Percentiles rank a stretch among this genome's conserved stretches.
phyloP scores from a whole-genome alignment of 1,140 invertebrate genomes.

The Drosophila kohkoa region DNA sequence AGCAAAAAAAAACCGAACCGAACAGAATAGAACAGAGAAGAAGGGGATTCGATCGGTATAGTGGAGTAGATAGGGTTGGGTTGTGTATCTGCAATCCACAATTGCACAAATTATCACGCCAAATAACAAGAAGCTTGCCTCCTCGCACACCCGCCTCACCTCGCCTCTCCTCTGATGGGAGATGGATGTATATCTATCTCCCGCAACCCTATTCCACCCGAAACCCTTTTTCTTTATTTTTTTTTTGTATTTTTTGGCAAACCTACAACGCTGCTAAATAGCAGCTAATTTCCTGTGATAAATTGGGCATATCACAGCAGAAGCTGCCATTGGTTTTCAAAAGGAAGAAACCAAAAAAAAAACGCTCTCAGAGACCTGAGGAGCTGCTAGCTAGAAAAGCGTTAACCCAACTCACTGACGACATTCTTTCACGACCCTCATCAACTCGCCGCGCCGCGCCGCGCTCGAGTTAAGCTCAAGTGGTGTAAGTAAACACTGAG shows the following conservation, averaged over 20 bases:
- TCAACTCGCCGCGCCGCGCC: slow-evolving; percentile 45
- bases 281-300: slow-evolving; percentile 84
- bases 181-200: background rate
- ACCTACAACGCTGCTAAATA: slow-evolving; percentile 81
- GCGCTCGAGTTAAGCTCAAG: slow-evolving; percentile 68
- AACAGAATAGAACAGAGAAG: background rate
- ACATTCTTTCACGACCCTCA: slow-evolving; percentile 54
- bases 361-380: slow-evolving; percentile 55
- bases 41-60: background rate
- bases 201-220: slow-evolving; percentile 2
- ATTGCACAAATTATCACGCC: slow-evolving; percentile 83
- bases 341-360: slow-evolving; percentile 6
- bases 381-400: no score
- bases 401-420: slow-evolving; percentile 17
- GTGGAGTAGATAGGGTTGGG: background rate
- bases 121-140: slow-evolving; percentile 75
- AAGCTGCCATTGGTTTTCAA: background rate
- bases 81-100: slow-evolving; percentile 59
- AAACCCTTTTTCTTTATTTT: slow-evolving; percentile 26
- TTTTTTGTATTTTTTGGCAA: slow-evolving; percentile 14
- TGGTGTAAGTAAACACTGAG: slow-evolving; percentile 78
- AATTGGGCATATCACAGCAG: slow-evolving; percentile 77
- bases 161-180: slow-evolving; percentile 7
- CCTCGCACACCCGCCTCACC: slow-evolving; percentile 45
- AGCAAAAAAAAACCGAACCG: no score